Percentiles rank a stretch among this genome's conserved stretches.
Conservation (phyloP, 2,888 invertebrate genomes). For the Drosophila quasianomalipes region DNA sequence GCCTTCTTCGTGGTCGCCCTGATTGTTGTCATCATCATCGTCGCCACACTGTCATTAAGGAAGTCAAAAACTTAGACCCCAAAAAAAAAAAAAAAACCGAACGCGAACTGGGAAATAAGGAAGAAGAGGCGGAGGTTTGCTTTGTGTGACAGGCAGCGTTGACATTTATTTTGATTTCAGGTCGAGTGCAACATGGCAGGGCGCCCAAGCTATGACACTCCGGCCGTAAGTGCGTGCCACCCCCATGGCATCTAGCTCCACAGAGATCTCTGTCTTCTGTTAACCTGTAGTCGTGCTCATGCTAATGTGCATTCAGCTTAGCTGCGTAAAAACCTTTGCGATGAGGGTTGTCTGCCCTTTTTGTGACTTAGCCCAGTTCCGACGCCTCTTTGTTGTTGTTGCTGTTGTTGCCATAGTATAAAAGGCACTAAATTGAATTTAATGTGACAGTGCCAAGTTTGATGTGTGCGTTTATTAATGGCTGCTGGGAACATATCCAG, state of each 20-base stretch:
- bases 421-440: conserved; percentile 78
- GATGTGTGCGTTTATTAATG: conserved; percentile 77
- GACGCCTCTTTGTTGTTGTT: conserved; percentile 17
- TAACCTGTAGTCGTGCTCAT: conserved; percentile 58
- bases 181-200: conserved; percentile 67
- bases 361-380: conserved; percentile 37
- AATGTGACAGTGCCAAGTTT: conserved; percentile 74
- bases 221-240: conserved; percentile 49
- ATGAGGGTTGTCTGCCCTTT: conserved; percentile 63
- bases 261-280: conserved; percentile 25
- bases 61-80: conserved; percentile 80
- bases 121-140: conserved; percentile 22
- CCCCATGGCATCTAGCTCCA: conserved; percentile 7
- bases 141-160: conserved; percentile 73
- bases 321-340: conserved; percentile 50
- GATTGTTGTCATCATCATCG: conserved; percentile 54
- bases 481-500: conserved; percentile 42
- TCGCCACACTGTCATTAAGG: conserved; percentile 75
- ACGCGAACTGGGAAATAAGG: conserved; percentile 18
- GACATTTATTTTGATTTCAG: conserved; percentile 81
- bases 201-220: conserved; percentile 12
- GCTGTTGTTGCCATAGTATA: conserved; percentile 46
- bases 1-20: conserved; percentile 33
- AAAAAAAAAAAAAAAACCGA: conserved; percentile 23
- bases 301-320: conserved; percentile 77